These are phyloP conservation scores for Pterobdella sp. DNA, from an alignment of 2,888 invertebrate species.

Conservation along the genomic window DNA sequence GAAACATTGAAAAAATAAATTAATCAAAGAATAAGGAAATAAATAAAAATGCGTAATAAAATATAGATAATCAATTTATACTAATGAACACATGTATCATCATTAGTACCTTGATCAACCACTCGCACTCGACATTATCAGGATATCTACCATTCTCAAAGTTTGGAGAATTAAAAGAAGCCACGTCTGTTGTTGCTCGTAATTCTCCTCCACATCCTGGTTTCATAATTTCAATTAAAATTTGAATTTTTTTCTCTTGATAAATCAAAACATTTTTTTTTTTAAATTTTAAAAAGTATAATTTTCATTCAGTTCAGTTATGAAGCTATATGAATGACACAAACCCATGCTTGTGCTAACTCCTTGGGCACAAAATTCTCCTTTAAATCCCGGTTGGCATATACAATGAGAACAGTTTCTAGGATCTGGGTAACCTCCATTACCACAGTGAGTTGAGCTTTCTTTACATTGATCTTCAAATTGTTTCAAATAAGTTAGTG, in stretches of 20 bases:
- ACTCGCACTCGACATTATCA: neutral
- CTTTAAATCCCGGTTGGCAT: neutral
- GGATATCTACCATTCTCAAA: neutral
- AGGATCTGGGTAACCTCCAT: neutral
- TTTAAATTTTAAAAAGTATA: too few species aligned
- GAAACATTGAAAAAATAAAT: too few species aligned
- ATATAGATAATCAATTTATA: too few species aligned
- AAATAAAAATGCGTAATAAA: too few species aligned
- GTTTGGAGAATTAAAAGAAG: neutral
- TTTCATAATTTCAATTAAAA: neutral
- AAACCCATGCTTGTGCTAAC: neutral
- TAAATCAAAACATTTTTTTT: too few species aligned
- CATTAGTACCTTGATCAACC: neutral
- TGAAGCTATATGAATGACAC: too few species aligned
- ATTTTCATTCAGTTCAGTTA: too few species aligned
- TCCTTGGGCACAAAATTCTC: neutral
- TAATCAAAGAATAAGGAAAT: too few species aligned
- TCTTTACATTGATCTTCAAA: too few species aligned
- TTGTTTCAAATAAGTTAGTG: too few species aligned
- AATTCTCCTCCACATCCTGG: neutral
- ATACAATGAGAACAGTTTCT: neutral
- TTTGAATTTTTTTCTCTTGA: neutral
- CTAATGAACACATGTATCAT: too few species aligned
- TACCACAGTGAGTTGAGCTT: too few species aligned
- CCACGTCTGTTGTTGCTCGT: neutral